Evolutionary conservation across 2,888 invertebrate genomes (phyloP), one percentile per base, ranked within the genome.

Genomic region (Nephrotoma flavescens): DNA sequence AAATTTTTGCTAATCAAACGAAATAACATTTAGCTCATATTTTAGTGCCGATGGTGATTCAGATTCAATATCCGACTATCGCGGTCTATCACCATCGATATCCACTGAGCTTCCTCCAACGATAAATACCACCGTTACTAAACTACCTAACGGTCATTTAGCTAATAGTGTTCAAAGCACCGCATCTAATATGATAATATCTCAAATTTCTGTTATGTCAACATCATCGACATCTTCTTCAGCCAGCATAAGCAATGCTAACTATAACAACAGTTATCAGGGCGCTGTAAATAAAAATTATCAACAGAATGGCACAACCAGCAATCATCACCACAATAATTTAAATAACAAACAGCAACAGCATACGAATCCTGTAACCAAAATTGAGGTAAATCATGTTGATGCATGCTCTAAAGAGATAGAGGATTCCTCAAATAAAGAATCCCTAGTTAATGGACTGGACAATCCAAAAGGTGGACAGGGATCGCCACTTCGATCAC

Each of bases 401-500:
- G 85, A 85, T 9, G 4, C 44, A 88, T 88, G 88, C 88, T 88
- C 88, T 87, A 88, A 89, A 88, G 88, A 88, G 87, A 88, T 89
- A 87, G 88, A 89, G n/a, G 86, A 44, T 31, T 19, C 31, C 41
- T 71, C 6, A 71, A 87, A 52, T 83, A 87, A 87, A 85, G 86
- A 87, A 83, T 85, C 84, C 6, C 41, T 83, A 86, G 87, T 86
- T 6, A 89, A 89, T 88, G 89, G 88, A 83, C 88, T 88, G 87
- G 88, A 88, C 87, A 84, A 87, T 7, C 87, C 88, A 15, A 88
- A 88, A 86, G 90, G 91, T 89, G 95, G 95, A 47, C 95, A 95
- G 90, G 95, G 96, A 42, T 96, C 96, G 12, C 96, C 96, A 4
- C 92, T 95, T 87, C 93, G 96, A 89, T 95, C 94, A 87, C 95